A percentile compares a stretch with the other conserved stretches of the same genome.
phyloP scores from a whole-genome alignment of 2,888 invertebrate species.

The Catocala sponsa region DNA sequence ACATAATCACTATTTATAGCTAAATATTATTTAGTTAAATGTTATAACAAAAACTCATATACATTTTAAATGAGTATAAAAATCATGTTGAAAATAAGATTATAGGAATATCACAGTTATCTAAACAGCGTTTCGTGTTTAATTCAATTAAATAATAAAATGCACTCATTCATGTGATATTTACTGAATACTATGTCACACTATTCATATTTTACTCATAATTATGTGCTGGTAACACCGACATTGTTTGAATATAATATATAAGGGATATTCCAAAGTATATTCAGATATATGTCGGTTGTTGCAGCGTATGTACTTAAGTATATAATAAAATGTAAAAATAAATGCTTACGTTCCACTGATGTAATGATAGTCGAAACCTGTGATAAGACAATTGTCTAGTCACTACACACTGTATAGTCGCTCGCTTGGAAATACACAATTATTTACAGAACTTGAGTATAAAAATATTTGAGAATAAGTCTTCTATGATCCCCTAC shows the following conservation, averaged over 20 bases:
- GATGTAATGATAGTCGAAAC: conserved; percentile 56
- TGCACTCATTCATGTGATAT: conserved; percentile 85
- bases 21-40: too few relatives aligned
- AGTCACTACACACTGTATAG: conserved; percentile 52
- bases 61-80: too few relatives aligned
- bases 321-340: conserved; percentile 42
- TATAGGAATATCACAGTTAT: conserved; percentile 18
- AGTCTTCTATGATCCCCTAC: too few relatives aligned
- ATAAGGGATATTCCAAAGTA: not conserved
- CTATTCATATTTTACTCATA: conserved; percentile 57
- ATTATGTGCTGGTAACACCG: conserved; percentile 9
- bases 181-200: conserved; percentile 67
- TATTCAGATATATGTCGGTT: conserved; percentile 6
- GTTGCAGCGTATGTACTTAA: conserved; percentile 16
- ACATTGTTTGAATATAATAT: conserved; percentile 3
- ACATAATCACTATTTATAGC: not conserved
- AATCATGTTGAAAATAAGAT: too few relatives aligned
- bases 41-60: too few relatives aligned
- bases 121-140: conserved; percentile 37
- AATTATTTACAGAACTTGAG: not conserved
- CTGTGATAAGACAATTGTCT: conserved; percentile 73
- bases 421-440: conserved; percentile 50
- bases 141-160: conserved; percentile 64
- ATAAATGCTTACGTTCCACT: conserved; percentile 57
- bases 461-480: not conserved